phyloP scores from a whole-genome alignment of 2,888 invertebrate genomes.

The Drosophila anomalata region DNA sequence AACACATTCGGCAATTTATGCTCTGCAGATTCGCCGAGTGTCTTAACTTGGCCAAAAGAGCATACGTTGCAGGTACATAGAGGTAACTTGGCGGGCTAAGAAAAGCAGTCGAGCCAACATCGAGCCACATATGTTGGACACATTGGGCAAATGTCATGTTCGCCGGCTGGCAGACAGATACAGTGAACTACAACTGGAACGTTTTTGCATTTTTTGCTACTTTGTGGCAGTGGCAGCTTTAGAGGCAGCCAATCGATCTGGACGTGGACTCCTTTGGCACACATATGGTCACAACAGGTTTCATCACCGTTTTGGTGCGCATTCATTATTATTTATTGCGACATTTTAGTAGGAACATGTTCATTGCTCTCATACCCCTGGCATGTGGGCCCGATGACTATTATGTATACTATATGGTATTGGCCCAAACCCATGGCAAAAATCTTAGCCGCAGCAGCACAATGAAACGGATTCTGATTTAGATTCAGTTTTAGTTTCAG shows the following conservation, averaged over 20 bases:
- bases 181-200: slow-evolving; percentile 53
- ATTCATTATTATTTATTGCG: slow-evolving; percentile 67
- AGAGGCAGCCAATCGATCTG: slow-evolving; percentile 54
- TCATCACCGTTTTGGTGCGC: slow-evolving; percentile 65
- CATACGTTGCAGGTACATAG: slow-evolving; percentile 10
- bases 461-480: slow-evolving; percentile 35
- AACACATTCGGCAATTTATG: slow-evolving; percentile 32
- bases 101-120: slow-evolving; percentile 19
- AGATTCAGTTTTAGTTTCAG: slow-evolving; percentile 16
- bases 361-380: slow-evolving; percentile 49
- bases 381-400: slow-evolving; percentile 10
- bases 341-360: slow-evolving; percentile 63
- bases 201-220: slow-evolving; percentile 50
- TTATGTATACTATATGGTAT: slow-evolving; percentile 42
- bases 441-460: slow-evolving; percentile 21
- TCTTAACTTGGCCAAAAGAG: slow-evolving; percentile 28
- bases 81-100: slow-evolving; percentile 14
- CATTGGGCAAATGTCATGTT: slow-evolving; percentile 54
- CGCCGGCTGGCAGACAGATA: slow-evolving; percentile 37
- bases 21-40: slow-evolving; percentile 8
- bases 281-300: slow-evolving; percentile 73
- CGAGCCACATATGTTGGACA: slow-evolving; percentile 25
- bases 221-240: slow-evolving; percentile 33
- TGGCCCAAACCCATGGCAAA: slow-evolving; percentile 38
- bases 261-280: slow-evolving; percentile 47